Evolutionary conservation across 2,113 vertebrate species (phyloP), one percentile per base, ranked within the genome.

Genomic region (Chaenogobius annularis): DNA sequence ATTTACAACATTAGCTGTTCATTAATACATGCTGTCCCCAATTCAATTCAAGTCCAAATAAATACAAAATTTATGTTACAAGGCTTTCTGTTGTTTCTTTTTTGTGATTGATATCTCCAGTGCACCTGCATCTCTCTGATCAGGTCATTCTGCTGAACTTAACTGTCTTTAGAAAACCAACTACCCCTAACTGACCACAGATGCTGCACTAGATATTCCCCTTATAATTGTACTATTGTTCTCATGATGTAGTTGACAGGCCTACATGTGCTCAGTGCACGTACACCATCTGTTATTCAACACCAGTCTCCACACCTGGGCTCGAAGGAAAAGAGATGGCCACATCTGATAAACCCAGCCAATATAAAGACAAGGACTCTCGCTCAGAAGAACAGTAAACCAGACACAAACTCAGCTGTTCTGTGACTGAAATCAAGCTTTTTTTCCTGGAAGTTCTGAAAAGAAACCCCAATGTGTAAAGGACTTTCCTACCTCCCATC

Each of bases 401-500:
- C 0, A 52, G 70, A 47, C 23, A 66, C 19, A 22, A 40, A 43
- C 40, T 64, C n/a, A 17, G 19, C 61, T 14, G 40, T 10, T 22
- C 9, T 40, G 19, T 20, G 1, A 52, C 48, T 15, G 69, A 43
- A 46, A 2, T 35, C 46, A 72, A 35, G 20, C 1, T 5, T 71
- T 66, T 66, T 56, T n/a, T 4, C 56, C 58, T 22, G 69, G 58
- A 8, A 19, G 61, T 43, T 23, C 6, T 15, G 69, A 40, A 68
- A 23, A 70, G 12, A 50, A 7, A 46, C 14, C 47, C 63, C 70
- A 0, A 93, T 92, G 92, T 93, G 92, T 79, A 92, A 87, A 78
- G 91, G 92, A 15, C 78, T 92, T 40, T 88, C 92, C 59, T 83
- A 69, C 26, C 79, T 92, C 73, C 92, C 91, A 2, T 90, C 89